phyloP scores from a whole-genome alignment of 1,140 invertebrate genomes.

The Pseudomyrmex gracilis region DNA sequence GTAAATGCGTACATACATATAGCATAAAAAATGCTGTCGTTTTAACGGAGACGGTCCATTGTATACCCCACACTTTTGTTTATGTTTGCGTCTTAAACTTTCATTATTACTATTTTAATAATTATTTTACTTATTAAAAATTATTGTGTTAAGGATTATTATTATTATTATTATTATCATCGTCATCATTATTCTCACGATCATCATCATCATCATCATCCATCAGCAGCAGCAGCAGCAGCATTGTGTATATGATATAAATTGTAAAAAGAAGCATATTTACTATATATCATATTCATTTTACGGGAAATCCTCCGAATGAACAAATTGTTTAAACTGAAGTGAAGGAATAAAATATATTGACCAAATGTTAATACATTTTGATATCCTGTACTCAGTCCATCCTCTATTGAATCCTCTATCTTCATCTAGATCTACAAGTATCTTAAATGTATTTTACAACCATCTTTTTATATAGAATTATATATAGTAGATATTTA shows the following conservation, averaged over 20 bases:
- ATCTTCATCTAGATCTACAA: too few species aligned
- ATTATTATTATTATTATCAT: conserved; percentile 71
- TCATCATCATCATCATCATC: conserved; percentile 69
- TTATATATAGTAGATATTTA: too few species aligned
- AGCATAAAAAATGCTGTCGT: conserved; percentile 69
- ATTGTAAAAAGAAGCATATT: conserved; percentile 82
- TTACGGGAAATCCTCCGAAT: conserved; percentile 76
- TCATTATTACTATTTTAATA: conserved; percentile 77
- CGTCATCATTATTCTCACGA: conserved; percentile 61
- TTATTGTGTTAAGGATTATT: conserved; percentile 69
- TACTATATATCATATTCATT: conserved; percentile 81
- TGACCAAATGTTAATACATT: conserved; percentile 70
- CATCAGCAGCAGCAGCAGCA: not conserved
- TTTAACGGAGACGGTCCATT: conserved; percentile 70
- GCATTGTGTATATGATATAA: conserved; percentile 81
- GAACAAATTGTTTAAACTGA: conserved; percentile 81
- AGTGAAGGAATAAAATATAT: conserved; percentile 80
- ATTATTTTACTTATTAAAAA: conserved; percentile 72
- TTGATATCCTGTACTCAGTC: too few species aligned
- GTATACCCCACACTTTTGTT: conserved; percentile 75
- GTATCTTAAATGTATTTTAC: too few species aligned
- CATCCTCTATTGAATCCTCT: too few species aligned
- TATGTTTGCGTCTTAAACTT: conserved; percentile 75
- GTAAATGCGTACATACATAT: conserved; percentile 75
- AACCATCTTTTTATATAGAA: too few species aligned